A percentile compares a stretch with the other conserved stretches of the same genome.
phyloP scores from a whole-genome alignment of 2,113 vertebrate species.

The Turdus rufiventris region DNA sequence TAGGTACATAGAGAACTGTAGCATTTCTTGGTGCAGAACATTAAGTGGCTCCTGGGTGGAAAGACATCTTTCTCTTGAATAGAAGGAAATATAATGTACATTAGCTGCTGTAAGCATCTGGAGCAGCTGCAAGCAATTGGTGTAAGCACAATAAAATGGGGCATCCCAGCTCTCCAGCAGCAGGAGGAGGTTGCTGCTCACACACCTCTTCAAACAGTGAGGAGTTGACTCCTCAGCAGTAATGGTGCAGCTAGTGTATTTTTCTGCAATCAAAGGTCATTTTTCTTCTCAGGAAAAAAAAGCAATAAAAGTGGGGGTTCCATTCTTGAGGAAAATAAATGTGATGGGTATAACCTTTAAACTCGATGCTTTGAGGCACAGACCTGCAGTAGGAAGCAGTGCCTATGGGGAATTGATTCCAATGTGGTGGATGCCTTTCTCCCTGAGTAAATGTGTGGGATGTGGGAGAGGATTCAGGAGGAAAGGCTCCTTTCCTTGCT shows the following conservation, averaged over 20 bases:
- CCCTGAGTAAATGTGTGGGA: not conserved
- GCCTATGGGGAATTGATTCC: not conserved
- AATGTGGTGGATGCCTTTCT: not conserved
- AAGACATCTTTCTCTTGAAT: not conserved
- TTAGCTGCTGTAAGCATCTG: not conserved
- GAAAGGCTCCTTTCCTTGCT: not conserved
- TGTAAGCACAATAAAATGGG: not conserved
- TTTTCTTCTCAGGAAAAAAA: not conserved
- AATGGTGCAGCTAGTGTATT: not conserved
- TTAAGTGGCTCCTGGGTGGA: not conserved
- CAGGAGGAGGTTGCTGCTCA: not conserved
- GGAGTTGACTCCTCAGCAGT: not conserved
- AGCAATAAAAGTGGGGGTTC: not conserved
- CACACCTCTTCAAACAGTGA: not conserved
- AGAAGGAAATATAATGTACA: not conserved
- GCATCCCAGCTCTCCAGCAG: not conserved
- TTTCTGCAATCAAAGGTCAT: slow-evolving; percentile 19
- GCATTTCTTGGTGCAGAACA: not conserved
- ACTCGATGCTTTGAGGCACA: not conserved
- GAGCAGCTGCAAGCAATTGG: not conserved
- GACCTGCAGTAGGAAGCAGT: not conserved
- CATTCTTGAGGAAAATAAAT: not conserved
- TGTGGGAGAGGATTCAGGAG: not conserved
- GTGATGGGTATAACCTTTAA: not conserved
- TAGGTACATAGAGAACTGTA: not conserved